Percentiles rank a stretch among this genome's conserved stretches.
These are phyloP conservation scores for Odontophorus gujanensis DNA, from an alignment of 2,113 vertebrate genomes.

Conservation along the genomic window DNA sequence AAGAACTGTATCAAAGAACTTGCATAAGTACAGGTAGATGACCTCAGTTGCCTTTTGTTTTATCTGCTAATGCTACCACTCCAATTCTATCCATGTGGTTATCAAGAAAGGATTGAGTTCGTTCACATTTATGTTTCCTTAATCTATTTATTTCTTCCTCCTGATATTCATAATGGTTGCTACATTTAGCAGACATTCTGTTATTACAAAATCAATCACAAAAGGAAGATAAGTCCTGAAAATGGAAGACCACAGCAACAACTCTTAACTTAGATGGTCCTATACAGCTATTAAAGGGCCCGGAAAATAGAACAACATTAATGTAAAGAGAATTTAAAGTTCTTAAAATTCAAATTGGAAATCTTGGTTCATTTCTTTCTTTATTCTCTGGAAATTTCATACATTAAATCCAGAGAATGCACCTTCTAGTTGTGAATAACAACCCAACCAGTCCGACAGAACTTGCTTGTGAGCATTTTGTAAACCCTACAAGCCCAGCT, in stretches of 20 bases:
- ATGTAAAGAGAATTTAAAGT: background rate
- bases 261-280: background rate
- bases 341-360: background rate
- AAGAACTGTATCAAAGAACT: too few relatives aligned
- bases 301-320: accelerated
- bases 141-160: background rate
- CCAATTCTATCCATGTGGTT: background rate
- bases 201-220: background rate
- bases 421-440: background rate
- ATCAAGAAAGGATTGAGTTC: background rate
- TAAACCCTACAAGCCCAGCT: accelerated
- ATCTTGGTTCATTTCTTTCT: background rate
- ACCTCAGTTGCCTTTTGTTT: too few relatives aligned
- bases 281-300: background rate
- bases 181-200: background rate
- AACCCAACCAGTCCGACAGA: background rate
- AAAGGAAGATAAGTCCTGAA: background rate
- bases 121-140: background rate
- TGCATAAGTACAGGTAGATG: too few relatives aligned
- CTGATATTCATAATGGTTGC: background rate
- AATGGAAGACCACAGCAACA: background rate
- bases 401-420: accelerated
- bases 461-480: background rate
- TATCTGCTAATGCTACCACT: too few relatives aligned
- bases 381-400: background rate